These are phyloP conservation scores for Lanistes nyassanus DNA, from an alignment of 1,140 invertebrate genomes.

Conservation along the genomic window DNA sequence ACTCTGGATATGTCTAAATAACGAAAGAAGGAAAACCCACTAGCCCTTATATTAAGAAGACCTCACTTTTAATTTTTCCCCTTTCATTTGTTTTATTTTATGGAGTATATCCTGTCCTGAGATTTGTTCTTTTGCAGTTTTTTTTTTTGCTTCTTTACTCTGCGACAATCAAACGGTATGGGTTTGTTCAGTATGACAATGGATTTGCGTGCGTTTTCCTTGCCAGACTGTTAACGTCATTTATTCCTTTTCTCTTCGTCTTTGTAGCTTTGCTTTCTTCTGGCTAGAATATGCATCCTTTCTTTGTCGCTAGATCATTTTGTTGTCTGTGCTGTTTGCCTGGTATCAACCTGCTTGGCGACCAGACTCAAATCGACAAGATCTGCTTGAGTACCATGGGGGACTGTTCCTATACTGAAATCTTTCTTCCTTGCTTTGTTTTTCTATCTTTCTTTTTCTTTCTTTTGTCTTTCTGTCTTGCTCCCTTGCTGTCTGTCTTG, in stretches of 20 bases:
- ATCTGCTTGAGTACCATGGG: background rate
- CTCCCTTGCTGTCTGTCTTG: constrained; percentile 6
- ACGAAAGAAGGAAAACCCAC: too few relatives aligned
- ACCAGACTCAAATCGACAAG: background rate
- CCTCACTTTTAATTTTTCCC: too few relatives aligned
- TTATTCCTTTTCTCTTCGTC: background rate
- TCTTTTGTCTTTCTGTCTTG: background rate
- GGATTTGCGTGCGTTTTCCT: too few relatives aligned
- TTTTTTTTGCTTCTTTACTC: too few relatives aligned
- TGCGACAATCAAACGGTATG: too few relatives aligned
- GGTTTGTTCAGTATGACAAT: too few relatives aligned
- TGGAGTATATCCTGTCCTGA: too few relatives aligned
- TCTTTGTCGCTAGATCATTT: background rate
- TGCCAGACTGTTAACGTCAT: too few relatives aligned
- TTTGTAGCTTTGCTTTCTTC: background rate
- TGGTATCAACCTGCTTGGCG: background rate
- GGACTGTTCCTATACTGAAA: background rate
- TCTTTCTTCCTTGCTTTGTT: background rate
- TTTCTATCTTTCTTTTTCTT: background rate
- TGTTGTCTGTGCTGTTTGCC: background rate
- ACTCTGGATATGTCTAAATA: too few relatives aligned
- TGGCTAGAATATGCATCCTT: background rate
- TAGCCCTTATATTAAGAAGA: too few relatives aligned
- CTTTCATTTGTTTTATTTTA: too few relatives aligned
- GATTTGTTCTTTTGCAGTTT: too few relatives aligned